Base-by-base conservation (phyloP, 30 jellyfish, hydroid and myxozoan genomes). In the Turritopsis dohrnii region DNA sequence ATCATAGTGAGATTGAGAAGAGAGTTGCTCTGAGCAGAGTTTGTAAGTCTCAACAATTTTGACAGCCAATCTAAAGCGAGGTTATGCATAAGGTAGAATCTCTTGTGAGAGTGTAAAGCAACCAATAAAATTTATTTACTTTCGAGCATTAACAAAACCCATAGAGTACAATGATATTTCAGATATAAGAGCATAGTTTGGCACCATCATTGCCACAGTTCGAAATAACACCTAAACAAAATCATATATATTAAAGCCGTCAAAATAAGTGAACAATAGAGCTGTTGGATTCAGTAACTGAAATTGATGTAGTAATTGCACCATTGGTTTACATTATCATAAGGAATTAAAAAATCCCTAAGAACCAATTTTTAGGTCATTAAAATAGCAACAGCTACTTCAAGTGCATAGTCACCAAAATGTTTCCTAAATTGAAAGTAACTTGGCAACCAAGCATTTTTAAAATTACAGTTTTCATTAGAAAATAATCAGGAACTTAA, bases 181-280 rank as follows among this genome's bases (percentile, higher is more conserved):
- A 1, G 97, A 94, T 52, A 91, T 91, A 74, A 91, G 84, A n/a
- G 96, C 89, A 53, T 91, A 91, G 53, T 91, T 93, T 26, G 97
- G 97, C 23, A 91, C 97, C 97, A 91, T 91, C 97, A 91, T 91
- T 23, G 97, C 97, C 79, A 91, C 97, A 16, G 97, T 91, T 54
- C 97, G 88, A 72, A 91, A 91, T 88, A 91, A 52, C 0, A 91
- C 96, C 97, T 91, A 53, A 41, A 72, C 8, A 29, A 22, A 77
- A 41, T 13, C 60, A 41, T 41, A 5, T 41, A 41, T 41, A 41
- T 41, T n/a, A n/a, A n/a, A n/a, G n/a, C n/a, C n/a, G n/a, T n/a
- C n/a, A n/a, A n/a, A n/a, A n/a, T n/a, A n/a, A n/a, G n/a, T n/a
- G n/a, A n/a, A n/a, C n/a, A n/a, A n/a, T n/a, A n/a, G n/a, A n/a